Conservation (phyloP, 2,113 vertebrate genomes). For the Oenanthe oenanthe region DNA sequence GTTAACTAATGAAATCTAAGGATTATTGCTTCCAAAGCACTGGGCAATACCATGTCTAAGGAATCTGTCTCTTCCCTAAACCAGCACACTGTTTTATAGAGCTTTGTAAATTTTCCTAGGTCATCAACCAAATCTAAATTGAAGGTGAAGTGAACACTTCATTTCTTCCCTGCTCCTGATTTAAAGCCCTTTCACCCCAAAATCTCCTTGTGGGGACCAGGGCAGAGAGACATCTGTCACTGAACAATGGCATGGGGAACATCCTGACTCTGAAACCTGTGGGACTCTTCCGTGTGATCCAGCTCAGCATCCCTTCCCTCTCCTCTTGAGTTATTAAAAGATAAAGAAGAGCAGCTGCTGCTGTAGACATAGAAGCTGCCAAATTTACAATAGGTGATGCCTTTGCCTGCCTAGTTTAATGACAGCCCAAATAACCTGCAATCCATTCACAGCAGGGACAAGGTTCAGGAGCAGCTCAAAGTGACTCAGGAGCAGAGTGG, state of each 20-base stretch:
- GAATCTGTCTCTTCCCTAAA: neutral
- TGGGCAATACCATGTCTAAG: rapidly evolving
- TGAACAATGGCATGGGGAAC: neutral
- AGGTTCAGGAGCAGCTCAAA: neutral
- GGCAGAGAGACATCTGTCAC: neutral
- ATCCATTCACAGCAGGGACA: neutral
- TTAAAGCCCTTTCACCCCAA: neutral
- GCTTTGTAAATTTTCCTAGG: neutral
- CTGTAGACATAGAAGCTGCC: neutral
- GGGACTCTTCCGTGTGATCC: neutral
- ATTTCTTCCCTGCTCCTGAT: neutral
- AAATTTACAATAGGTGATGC: slow-evolving; percentile 38
- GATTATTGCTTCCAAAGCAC: neutral
- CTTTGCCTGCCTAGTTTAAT: slow-evolving; percentile 40
- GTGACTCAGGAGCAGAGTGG: neutral
- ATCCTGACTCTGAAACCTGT: neutral
- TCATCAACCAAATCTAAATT: neutral
- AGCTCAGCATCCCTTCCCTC: neutral
- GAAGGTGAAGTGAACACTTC: neutral
- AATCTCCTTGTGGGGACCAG: neutral
- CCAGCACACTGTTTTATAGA: neutral
- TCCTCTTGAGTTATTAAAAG: neutral
- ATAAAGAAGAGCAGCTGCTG: slow-evolving; percentile 31
- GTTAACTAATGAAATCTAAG: neutral
- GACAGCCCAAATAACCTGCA: slow-evolving; percentile 24